Base-by-base conservation (phyloP, 2,888 invertebrate species). In the Achlya flavicornis region DNA sequence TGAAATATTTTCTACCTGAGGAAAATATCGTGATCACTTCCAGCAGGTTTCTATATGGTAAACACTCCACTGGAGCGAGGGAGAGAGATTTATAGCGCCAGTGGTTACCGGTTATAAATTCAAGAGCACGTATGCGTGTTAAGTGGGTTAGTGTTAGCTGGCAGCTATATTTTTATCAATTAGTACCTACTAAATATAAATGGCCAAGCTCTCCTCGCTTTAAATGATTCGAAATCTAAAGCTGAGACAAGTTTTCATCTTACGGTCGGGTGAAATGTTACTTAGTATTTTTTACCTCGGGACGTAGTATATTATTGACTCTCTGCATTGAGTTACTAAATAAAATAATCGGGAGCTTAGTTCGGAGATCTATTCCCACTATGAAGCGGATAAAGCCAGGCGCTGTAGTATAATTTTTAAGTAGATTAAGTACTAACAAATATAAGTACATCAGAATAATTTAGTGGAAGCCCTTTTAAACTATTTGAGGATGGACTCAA, bases 41-140 rank as follows among this genome's bases (percentile, higher is more conserved):
- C 19, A 57, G 59, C 2, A 26, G 26, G 26, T 11, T 32, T 33
- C 62, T 61, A 10, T 35, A 19, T n/a, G 10, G 2, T 19, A 6
- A 48, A 7, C 16, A 57, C 57, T 58, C 65, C 38, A 46, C 38
- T 43, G 59, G 64, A 53, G 48, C 62, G 65, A 66, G 68, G 61
- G 66, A 64, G 64, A 59, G 64, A 75, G 80, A 81, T 83, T 78
- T 81, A 81, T 80, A 74, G 71, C 76, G 75, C 70, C 71, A 19
- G 76, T 68, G 74, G 76, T 76, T 73, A 72, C 77, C 70, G 66
- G 66, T 72, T 76, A 79, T 77, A 80, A 78, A 81, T 81, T 80
- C 80, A 71, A 67, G 69, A 70, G 72, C 76, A 77, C 80, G 78
- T 76, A 74, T 75, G 73, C 71, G 53, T 53, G 68, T 69, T 78